phyloP scores from a whole-genome alignment of 2,113 vertebrate genomes.

The Dicentrarchus labrax region DNA sequence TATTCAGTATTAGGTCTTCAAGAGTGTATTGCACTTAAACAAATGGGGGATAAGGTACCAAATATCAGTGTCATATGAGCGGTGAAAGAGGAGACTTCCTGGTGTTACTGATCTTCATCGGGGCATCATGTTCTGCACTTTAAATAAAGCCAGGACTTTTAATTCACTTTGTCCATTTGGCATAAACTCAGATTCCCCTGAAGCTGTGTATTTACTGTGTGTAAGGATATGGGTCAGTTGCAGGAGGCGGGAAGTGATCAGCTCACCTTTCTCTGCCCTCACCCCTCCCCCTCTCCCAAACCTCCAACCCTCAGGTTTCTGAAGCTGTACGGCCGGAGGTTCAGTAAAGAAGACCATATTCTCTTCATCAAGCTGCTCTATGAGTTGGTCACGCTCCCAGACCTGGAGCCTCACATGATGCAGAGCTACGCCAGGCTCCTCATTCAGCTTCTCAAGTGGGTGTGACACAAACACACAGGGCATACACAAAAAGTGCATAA shows the following conservation, averaged over 20 bases:
- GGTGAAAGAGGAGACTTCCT: neutral
- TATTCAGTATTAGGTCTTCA: neutral
- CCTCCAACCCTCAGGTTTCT: slow-evolving; percentile 87
- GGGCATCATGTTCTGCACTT: neutral
- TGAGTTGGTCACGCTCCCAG: slow-evolving; percentile 94
- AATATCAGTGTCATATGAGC: neutral
- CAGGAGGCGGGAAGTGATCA: slow-evolving; percentile 38
- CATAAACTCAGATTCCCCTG: neutral
- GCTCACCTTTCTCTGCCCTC: neutral
- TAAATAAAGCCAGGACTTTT: neutral
- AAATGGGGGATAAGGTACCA: neutral
- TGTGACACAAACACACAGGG: slow-evolving; percentile 44
- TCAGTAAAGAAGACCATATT: slow-evolving; percentile 96
- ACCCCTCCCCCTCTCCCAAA: neutral
- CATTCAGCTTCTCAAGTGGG: slow-evolving; percentile 95
- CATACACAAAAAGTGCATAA: neutral
- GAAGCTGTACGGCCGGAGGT: slow-evolving; percentile 94
- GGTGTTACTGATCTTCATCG: slow-evolving; percentile 2
- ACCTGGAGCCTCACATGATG: slow-evolving; percentile 96
- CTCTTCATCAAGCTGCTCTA: slow-evolving; percentile 95
- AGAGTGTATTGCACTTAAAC: neutral
- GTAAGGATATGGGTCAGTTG: slow-evolving; percentile 34
- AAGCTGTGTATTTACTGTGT: neutral
- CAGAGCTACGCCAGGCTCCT: slow-evolving; percentile 94
- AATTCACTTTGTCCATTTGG: slow-evolving; percentile 17